These are phyloP conservation scores for Platyscapa corneri DNA, from an alignment of 1,140 invertebrate genomes.

Conservation along the genomic window DNA sequence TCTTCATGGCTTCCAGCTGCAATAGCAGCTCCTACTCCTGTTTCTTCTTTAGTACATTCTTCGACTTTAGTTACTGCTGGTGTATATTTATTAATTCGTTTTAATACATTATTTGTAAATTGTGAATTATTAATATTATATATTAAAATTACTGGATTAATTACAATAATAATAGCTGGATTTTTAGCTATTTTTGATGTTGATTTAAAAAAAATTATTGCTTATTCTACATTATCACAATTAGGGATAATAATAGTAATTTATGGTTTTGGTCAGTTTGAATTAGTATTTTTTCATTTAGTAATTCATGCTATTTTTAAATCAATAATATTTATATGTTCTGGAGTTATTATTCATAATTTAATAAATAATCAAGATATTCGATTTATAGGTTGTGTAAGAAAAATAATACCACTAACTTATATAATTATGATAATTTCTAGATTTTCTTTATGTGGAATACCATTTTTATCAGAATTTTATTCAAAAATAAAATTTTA, in stretches of 20 bases:
- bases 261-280: slow-evolving; percentile 69
- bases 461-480: slow-evolving; percentile 24
- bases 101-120: slow-evolving; percentile 67
- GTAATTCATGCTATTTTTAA: slow-evolving; percentile 80
- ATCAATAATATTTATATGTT: slow-evolving; percentile 78
- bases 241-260: slow-evolving; percentile 80
- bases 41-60: slow-evolving; percentile 84
- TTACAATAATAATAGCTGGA: slow-evolving; percentile 78
- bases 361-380: slow-evolving; percentile 25
- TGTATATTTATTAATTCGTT: slow-evolving; percentile 82
- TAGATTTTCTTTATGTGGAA: slow-evolving; percentile 8
- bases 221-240: slow-evolving; percentile 82
- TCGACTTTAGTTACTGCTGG: slow-evolving; percentile 84
- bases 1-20: slow-evolving; percentile 81
- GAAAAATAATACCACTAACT: slow-evolving; percentile 1
- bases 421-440: not conserved
- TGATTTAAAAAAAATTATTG: slow-evolving; percentile 84
- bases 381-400: not conserved
- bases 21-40: slow-evolving; percentile 81
- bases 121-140: slow-evolving; percentile 56
- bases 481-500: slow-evolving; percentile 28
- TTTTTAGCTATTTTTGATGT: slow-evolving; percentile 77
- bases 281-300: slow-evolving; percentile 78
- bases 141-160: slow-evolving; percentile 72
- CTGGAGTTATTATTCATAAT: slow-evolving; percentile 69